Conservation (phyloP, 2,888 invertebrate species). For the Leucophora obtusa region DNA sequence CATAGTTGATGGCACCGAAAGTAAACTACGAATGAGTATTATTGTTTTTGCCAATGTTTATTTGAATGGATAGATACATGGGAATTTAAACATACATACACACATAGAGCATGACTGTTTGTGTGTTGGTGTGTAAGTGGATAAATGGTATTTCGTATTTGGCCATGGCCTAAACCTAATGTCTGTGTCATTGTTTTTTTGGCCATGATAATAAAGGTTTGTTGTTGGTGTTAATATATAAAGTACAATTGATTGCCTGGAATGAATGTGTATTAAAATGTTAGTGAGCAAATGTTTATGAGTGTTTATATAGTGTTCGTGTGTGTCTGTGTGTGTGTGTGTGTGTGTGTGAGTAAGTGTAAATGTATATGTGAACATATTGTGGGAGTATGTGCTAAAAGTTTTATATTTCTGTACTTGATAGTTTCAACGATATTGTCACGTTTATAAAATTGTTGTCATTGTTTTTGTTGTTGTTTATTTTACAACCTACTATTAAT, state of each 20-base stretch:
- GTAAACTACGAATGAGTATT: not conserved
- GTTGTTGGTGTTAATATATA: conserved; percentile 14
- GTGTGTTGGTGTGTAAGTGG: not conserved
- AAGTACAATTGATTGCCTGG: conserved; percentile 8
- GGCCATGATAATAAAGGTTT: conserved; percentile 18
- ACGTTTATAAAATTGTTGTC: conserved; percentile 35
- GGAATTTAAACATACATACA: no score
- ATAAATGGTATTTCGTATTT: conserved; percentile 38
- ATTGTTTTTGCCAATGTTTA: conserved; percentile 9
- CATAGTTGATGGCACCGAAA: conserved; percentile 14
- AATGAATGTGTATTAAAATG: conserved; percentile 1
- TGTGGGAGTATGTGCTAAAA: conserved; percentile 18
- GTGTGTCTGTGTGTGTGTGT: not conserved
- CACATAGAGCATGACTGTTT: not conserved
- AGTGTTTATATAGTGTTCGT: not conserved
- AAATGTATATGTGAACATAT: conserved; percentile 9
- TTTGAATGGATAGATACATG: conserved; percentile 1
- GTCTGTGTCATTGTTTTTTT: conserved; percentile 38
- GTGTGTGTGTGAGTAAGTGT: conserved; percentile 8
- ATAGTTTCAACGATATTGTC: conserved; percentile 58
- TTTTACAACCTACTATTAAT: conserved; percentile 24
- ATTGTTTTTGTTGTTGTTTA: conserved; percentile 21
- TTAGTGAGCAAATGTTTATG: not conserved
- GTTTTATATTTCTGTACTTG: conserved; percentile 33
- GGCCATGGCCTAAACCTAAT: conserved; percentile 48